Base-by-base conservation (phyloP, 2,797 vertebrate genomes). In the Onychomys torridus region DNA sequence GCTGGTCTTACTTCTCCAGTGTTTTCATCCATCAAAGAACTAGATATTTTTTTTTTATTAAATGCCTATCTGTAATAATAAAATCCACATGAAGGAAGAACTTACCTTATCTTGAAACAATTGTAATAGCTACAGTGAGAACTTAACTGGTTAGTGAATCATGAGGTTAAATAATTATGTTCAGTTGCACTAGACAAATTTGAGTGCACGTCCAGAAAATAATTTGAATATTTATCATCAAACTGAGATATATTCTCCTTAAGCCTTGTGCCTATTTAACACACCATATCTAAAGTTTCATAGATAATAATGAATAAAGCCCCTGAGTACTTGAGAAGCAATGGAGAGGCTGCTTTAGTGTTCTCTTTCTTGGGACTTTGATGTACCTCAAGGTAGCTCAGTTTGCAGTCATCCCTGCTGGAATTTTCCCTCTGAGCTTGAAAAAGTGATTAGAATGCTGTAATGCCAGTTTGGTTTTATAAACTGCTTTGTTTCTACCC, bases 131-230 rank as follows among this genome's bases (percentile, higher is more conserved):
- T 95, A 73, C 27, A 92, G 75, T 93, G 75, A 91, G 86, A 86
- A 95, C 85, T 97, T 94, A 95, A 83, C 93, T 94, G 89, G 71
- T 91, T 96, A 97, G 83, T 71, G 82, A 95, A 92, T 95, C 89
- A 93, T 9, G 37, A 91, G 88, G 49, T 97, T 91, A 94, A 97
- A 97, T 92, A 97, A 96, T 96, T 96, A 96, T 88, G 83, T 95
- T 96, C 81, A 78, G 43, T 91, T 91, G 76, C 81, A 93, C 21
- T 85, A 84, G 57, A 95, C 76, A 93, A n/a, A 65, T 96, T 97
- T 95, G 83, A 97, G 65, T 93, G 67, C 59, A 77, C 94, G 96
- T 97, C 87, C 78, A 61, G 77, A 93, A 97, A 96, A 96, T 96
- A 97, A 95, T 90, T 89, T 92, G 83, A 96, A 95, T 91, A 71